These are phyloP conservation scores for Hemistola chrysoprasaria DNA, from an alignment of 2,888 invertebrate genomes.

Conservation along the genomic window DNA sequence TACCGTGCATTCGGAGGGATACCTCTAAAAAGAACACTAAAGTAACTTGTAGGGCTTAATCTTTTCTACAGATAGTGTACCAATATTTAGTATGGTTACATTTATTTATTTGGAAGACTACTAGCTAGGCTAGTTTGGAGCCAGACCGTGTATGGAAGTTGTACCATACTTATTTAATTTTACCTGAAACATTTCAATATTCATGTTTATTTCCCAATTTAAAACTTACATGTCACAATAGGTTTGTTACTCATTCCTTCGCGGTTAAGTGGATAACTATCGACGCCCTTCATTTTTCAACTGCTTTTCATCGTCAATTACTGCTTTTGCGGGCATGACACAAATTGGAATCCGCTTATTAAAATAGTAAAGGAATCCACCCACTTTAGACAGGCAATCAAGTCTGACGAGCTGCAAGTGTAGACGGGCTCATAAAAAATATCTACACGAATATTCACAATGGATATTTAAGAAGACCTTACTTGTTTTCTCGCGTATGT, in stretches of 20 bases:
- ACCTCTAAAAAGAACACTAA: too few relatives aligned
- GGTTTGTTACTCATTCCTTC: slow-evolving; percentile 87
- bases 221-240: slow-evolving; percentile 87
- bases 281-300: slow-evolving; percentile 83
- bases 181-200: too few relatives aligned
- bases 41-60: too few relatives aligned
- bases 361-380: slow-evolving; percentile 53
- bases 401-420: slow-evolving; percentile 8
- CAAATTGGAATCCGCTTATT: slow-evolving; percentile 56
- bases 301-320: slow-evolving; percentile 63
- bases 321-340: slow-evolving; percentile 68
- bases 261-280: slow-evolving; percentile 69
- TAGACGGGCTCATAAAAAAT: too few relatives aligned
- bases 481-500: neutral
- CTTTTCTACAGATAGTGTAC: too few relatives aligned
- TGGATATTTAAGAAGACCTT: too few relatives aligned
- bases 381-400: slow-evolving; percentile 56
- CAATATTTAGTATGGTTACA: slow-evolving; percentile 18
- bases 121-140: too few relatives aligned
- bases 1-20: too few relatives aligned
- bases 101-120: too few relatives aligned
- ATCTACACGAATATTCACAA: too few relatives aligned
- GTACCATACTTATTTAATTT: too few relatives aligned
- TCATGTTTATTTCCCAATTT: neutral
- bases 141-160: too few relatives aligned